A percentile compares a stretch with the other conserved stretches of the same genome.
These are phyloP conservation scores for Balaeniceps rex DNA, from an alignment of 2,113 vertebrate genomes.

Conservation along the genomic window DNA sequence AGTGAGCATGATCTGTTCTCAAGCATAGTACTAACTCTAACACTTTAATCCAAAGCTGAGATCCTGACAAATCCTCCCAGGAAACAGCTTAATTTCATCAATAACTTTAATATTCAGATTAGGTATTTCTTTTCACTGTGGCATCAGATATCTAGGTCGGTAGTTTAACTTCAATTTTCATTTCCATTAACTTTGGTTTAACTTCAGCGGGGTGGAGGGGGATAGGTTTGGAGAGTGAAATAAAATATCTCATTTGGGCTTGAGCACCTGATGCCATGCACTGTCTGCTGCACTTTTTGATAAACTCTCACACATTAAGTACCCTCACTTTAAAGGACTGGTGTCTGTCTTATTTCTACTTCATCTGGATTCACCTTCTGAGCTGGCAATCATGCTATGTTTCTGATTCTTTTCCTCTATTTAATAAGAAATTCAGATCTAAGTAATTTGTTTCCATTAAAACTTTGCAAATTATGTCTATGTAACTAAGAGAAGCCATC, in stretches of 20 bases:
- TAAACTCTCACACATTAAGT: neutral
- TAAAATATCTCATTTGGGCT: neutral
- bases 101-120: neutral
- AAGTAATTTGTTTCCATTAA: constrained; percentile 1
- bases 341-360: neutral
- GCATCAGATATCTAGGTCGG: neutral
- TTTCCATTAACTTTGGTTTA: neutral
- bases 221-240: neutral
- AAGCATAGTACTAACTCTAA: too few relatives aligned
- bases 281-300: neutral
- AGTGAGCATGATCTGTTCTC: neutral
- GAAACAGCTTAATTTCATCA: neutral
- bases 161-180: neutral
- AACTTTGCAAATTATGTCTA: neutral
- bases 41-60: neutral
- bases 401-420: neutral
- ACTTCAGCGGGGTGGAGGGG: neutral
- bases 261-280: neutral
- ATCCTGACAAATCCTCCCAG: neutral
- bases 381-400: neutral
- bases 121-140: neutral
- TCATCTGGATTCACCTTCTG: neutral
- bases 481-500: neutral
- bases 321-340: neutral
- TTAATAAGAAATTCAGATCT: neutral